A percentile compares a stretch with the other conserved stretches of the same genome.
phyloP scores from a whole-genome alignment of 2,797 vertebrate genomes.

The Etheostoma perlongum region DNA sequence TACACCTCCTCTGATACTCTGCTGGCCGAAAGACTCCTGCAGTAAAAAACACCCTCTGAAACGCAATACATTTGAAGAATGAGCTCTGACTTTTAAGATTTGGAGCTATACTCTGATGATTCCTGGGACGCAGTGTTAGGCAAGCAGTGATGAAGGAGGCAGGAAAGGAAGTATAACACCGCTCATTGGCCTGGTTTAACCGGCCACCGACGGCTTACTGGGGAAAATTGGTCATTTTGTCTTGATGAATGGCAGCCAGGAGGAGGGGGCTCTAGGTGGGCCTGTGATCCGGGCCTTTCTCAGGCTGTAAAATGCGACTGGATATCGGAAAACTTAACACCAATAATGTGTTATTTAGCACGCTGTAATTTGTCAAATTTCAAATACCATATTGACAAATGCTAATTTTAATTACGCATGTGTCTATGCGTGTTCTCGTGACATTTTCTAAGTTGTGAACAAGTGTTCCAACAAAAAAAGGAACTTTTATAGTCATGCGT shows the following conservation, averaged over 20 bases:
- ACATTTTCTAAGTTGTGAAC: not conserved
- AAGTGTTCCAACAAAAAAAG: not conserved
- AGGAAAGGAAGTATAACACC: constrained; percentile 49
- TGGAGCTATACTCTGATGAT: constrained; percentile 62
- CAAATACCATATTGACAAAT: constrained; percentile 21
- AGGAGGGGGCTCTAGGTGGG: constrained; percentile 45
- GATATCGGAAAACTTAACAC: constrained; percentile 18
- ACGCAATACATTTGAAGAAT: constrained; percentile 82
- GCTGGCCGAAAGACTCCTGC: constrained; percentile 79
- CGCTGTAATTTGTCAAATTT: constrained; percentile 23
- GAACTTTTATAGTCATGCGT: not conserved
- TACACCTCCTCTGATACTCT: constrained; percentile 85
- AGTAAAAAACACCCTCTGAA: constrained; percentile 77
- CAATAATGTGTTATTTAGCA: constrained; percentile 20
- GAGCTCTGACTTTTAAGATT: constrained; percentile 75
- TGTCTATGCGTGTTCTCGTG: not conserved
- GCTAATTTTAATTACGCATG: constrained; percentile 26
- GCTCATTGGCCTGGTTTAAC: constrained; percentile 68
- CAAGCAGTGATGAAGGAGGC: constrained; percentile 56
- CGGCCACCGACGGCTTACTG: constrained; percentile 63
- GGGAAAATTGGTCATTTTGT: constrained; percentile 64
- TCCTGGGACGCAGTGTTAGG: constrained; percentile 54
- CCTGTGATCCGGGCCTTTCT: constrained; percentile 52
- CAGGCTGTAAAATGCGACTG: constrained; percentile 36
- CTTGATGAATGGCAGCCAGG: constrained; percentile 58